phyloP scores from a whole-genome alignment of 30 jellyfish, hydroid and myxozoan genomes.

The Haliclystus octoradiatus region DNA sequence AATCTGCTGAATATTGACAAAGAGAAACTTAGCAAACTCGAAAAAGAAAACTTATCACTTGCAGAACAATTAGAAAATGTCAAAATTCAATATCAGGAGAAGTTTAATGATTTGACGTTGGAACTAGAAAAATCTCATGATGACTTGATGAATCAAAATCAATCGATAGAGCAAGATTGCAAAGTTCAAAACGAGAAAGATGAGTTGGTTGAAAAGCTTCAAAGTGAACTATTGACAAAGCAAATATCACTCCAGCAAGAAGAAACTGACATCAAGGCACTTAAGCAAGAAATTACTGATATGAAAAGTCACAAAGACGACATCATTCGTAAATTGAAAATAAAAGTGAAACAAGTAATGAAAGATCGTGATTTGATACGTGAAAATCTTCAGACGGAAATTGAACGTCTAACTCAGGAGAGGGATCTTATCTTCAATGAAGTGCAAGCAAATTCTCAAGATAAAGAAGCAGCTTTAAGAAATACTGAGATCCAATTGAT shows the following conservation, averaged over 20 bases:
- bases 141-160: conserved; percentile 1
- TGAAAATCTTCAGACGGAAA: conserved; percentile 61
- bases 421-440: conserved; percentile 66
- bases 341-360: conserved; percentile 60
- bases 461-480: conserved; percentile 21
- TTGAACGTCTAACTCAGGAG: conserved; percentile 64
- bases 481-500: not conserved
- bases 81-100: conserved; percentile 3
- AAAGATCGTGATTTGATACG: conserved; percentile 61
- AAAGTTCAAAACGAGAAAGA: conserved; percentile 24
- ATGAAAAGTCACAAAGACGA: conserved; percentile 45
- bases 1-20: not conserved
- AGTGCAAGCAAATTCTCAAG: conserved; percentile 50
- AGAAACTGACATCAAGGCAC: not conserved
- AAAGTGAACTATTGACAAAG: not conserved
- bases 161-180: not conserved
- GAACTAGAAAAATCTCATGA: conserved; percentile 4
- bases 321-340: conserved; percentile 53
- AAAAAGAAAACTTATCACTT: conserved; percentile 1
- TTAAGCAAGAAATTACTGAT: conserved; percentile 14
- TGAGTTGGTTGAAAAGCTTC: conserved; percentile 13
- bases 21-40: not conserved
- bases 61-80: not conserved
- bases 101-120: conserved; percentile 5
- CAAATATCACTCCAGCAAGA: not conserved